Base-by-base conservation (phyloP, 30 jellyfish, hydroid and myxozoan genomes). In the Aurelia sp. region DNA sequence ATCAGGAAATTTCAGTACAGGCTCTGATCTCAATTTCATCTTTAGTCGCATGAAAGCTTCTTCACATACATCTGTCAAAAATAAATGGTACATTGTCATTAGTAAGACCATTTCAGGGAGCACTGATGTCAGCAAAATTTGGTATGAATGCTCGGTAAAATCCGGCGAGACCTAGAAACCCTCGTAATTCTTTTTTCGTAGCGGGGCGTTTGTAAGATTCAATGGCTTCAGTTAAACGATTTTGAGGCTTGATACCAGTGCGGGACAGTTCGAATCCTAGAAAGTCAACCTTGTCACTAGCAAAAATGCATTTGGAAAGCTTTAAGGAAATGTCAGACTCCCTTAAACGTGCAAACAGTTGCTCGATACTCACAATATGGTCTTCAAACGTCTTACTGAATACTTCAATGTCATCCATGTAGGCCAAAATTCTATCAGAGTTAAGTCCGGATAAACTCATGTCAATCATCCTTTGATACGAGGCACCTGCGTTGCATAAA, bases 401-500 rank as follows among this genome's bases (percentile, higher is more conserved):
- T 7, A 85, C 33, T 24, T 5, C 58, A 65, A 59, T 73, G 55
- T 85, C 91, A 44, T 33, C 91, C 76, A 74, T 64, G 48, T 60
- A 53, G 44, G 48, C 91, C 35, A 35, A 67, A 6, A 60, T 22
- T 27, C 92, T 51, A 38, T 74, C 82, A 13, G 81, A 22, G 59
- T 81, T 48, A 41, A 78, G 89, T 6, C 80, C 89, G 6, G 91
- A 53, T 47, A 68, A 72, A 4, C 63, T 18, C 6, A 72, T 50
- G 80, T 82, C 77, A 78, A 82, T 82, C 40, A 82, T 8, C 40
- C 92, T 31, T 63, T 82, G 89, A 30, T 67, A 82, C 7, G 88
- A 48, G 84, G 88, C 88, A 57, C 88, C 76, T 13, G 92, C 92
- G 38, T 82, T 82, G 60, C 92, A 82, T 40, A 82, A 40, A n/a